Conservation (phyloP, 2,797 vertebrate species). For the Apogon hyalosoma region DNA sequence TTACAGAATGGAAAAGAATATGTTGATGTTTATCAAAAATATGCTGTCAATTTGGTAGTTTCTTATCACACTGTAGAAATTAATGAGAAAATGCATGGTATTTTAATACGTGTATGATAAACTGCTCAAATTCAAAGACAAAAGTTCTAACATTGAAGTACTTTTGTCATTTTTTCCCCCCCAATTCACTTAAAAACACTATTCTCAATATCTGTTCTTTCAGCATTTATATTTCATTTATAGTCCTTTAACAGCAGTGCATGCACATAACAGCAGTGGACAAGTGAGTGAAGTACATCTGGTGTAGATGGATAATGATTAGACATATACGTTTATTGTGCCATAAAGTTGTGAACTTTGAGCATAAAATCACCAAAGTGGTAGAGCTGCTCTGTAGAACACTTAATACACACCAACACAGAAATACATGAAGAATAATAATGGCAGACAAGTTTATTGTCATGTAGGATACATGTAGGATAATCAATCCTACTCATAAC, state of each 20-base stretch:
- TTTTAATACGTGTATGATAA: no score
- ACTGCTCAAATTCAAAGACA: background rate
- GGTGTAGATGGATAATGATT: constrained; percentile 39
- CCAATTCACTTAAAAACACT: background rate
- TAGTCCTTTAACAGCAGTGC: background rate
- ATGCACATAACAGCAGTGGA: background rate
- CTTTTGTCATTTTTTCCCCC: background rate
- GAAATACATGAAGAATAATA: constrained; percentile 51
- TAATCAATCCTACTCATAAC: constrained; percentile 28
- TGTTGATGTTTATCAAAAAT: no score
- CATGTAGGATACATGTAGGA: constrained; percentile 21
- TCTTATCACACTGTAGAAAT: no score
- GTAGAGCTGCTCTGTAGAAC: constrained; percentile 57
- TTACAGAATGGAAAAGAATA: no score
- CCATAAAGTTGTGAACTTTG: constrained; percentile 74
- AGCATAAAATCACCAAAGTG: constrained; percentile 54
- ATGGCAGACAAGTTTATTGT: constrained; percentile 53
- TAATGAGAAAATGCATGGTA: no score
- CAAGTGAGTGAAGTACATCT: background rate
- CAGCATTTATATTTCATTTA: background rate
- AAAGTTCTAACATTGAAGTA: background rate
- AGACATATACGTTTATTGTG: constrained; percentile 71
- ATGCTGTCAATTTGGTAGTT: no score
- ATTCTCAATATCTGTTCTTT: background rate
- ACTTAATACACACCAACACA: constrained; percentile 47